Evolutionary conservation across 2,888 invertebrate species (phyloP).

Genomic region (Nomada hirtipes): DNA sequence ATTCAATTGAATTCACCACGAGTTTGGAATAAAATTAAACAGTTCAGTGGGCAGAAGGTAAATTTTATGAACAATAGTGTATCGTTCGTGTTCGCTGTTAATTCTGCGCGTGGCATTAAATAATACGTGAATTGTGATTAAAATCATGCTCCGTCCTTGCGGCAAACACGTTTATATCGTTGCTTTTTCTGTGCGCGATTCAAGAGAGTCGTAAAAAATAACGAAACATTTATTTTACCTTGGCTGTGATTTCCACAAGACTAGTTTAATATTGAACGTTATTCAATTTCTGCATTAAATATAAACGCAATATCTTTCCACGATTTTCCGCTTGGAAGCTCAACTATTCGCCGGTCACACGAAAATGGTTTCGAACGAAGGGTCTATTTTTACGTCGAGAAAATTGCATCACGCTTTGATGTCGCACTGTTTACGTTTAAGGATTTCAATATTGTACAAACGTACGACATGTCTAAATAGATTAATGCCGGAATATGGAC

Average conservation of each 20-base stretch:
- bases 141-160: slow-evolving; percentile 49
- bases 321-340: slow-evolving; percentile 7
- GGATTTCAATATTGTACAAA: slow-evolving; percentile 53
- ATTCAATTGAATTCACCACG: slow-evolving; percentile 31
- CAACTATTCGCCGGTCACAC: neutral
- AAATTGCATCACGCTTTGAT: slow-evolving; percentile 36
- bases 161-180: slow-evolving; percentile 1
- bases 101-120: slow-evolving; percentile 49
- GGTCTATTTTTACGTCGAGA: slow-evolving; percentile 41
- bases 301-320: slow-evolving; percentile 22
- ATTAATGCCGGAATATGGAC: slow-evolving; percentile 50
- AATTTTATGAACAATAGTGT: slow-evolving; percentile 9
- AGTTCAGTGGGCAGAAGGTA: slow-evolving; percentile 13
- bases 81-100: slow-evolving; percentile 27
- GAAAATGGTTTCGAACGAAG: slow-evolving; percentile 36
- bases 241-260: slow-evolving; percentile 48
- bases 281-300: slow-evolving; percentile 21
- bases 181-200: slow-evolving; percentile 25
- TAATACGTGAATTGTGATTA: slow-evolving; percentile 50
- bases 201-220: slow-evolving; percentile 43
- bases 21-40: slow-evolving; percentile 24
- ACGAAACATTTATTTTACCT: slow-evolving; percentile 51
- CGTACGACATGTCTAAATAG: slow-evolving; percentile 37
- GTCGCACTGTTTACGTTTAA: slow-evolving; percentile 51
- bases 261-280: slow-evolving; percentile 18